Base-by-base conservation (phyloP, 2,113 vertebrate species). In the Martes martes region DNA sequence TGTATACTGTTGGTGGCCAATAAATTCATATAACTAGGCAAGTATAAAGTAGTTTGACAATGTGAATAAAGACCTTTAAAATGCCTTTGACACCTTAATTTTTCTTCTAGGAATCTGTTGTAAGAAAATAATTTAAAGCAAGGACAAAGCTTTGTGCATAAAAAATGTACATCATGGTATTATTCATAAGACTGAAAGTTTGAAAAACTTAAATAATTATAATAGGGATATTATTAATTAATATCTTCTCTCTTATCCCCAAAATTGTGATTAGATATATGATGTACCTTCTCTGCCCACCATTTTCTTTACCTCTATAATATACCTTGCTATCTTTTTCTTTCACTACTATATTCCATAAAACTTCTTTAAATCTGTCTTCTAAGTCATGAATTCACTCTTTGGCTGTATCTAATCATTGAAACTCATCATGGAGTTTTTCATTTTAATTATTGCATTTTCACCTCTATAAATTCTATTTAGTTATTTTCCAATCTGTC, bases 71-170 rank as follows among this genome's bases (percentile, higher is more conserved):
- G 11, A 59, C 21, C 21, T 28, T 91, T 52, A 78, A n/a, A 67
- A 93, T 69, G 13, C 18, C 47, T 90, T 93, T 55, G 26, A 78
- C 26, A 10, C 28, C 50, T 95, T 96, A 71, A 57, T 91, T 71
- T 67, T 59, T 81, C 13, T 65, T 85, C 39, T 42, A 65, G n/a
- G 33, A 90, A 47, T 71, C 47, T 97, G 89, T 94, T 76, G 6
- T 73, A 52, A 93, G 67, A 79, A 93, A 88, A 73, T 55, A 95
- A 85, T 89, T 63, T 85, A 24, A 96, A 79, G 82, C 55, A 5
- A 61, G 47, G 33, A 73, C 24, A 82, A 88, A 89, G 7, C 13
- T 71, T 39, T 91, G 24, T 59, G 16, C 65, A 61, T 81, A 26
- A 45, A 92, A 65, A 76, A 52, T 47, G 31, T 33, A 63, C 1